Evolutionary conservation across 2,888 invertebrate species (phyloP), one percentile per base, ranked within the genome.

Genomic region (Brenthis daphne): DNA sequence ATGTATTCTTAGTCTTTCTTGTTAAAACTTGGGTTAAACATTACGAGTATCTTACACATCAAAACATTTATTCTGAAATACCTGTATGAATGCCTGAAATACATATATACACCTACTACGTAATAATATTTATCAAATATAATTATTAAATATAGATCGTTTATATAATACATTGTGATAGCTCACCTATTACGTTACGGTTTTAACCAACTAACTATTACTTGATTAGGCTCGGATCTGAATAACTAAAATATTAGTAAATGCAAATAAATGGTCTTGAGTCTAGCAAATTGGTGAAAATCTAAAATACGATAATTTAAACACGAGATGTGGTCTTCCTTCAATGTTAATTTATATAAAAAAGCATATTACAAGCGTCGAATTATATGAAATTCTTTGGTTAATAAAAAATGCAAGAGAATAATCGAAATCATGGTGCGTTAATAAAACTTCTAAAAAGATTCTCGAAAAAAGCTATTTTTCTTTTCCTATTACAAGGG

Each of bases 191-290:
- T 29, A 48, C 20, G 11, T 37, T 33, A 48, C 8, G 29, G 29
- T 16, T 33, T 47, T 13, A 48, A 43, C 47, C 43, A 43, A 65
- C 81, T 79, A 81, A 67, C 47, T 64, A 63, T 73, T 77, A 83
- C 71, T 81, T 82, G 76, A 82, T 85, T 82, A 85, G 86, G 85
- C 84, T 87, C 85, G 83, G 85, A 85, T 85, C 78, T 76, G 80
- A 81, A 43, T 64, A 73, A 79, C 80, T 84, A 84, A 82, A 84
- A 78, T 78, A 80, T 76, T 82, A 85, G 80, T 88, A 87, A 89
- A 89, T 89, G 89, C 88, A 88, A 87, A 76, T 76, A 83, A 83
- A 78, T 73, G 79, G 76, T 57, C 70, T 71, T 70, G 73, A 75
- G 65, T 76, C 78, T 77, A 82, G 79, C 82, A 82, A 84, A 84